phyloP scores from a whole-genome alignment of 2,797 vertebrate genomes.

The Tapera naevia region DNA sequence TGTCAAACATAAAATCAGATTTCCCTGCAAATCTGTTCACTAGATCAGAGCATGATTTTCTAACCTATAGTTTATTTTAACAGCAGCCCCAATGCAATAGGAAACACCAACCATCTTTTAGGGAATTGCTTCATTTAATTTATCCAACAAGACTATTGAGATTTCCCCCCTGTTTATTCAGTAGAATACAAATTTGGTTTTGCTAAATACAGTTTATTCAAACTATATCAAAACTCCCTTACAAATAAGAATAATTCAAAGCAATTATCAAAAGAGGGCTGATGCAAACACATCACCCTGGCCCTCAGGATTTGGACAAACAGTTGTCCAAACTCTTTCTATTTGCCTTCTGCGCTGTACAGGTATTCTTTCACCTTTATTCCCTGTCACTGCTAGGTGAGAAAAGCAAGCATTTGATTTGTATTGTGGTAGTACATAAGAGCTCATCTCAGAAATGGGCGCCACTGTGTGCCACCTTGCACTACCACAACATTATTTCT shows the following conservation, averaged over 20 bases:
- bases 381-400: neutral
- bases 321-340: neutral
- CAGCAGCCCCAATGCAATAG: neutral
- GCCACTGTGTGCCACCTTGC: neutral
- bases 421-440: neutral
- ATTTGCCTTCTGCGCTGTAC: neutral
- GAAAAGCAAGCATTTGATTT: slow-evolving; percentile 9
- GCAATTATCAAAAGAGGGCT: neutral
- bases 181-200: neutral
- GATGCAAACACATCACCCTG: neutral
- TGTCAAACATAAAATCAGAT: neutral
- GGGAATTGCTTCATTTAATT: neutral
- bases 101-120: neutral
- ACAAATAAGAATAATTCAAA: neutral
- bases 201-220: neutral
- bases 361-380: neutral
- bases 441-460: neutral
- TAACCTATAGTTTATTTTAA: neutral
- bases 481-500: neutral
- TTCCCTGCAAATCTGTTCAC: neutral
- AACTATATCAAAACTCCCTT: neutral
- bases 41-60: neutral
- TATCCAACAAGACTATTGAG: neutral
- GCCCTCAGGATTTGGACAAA: neutral
- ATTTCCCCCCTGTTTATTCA: neutral